Evolutionary conservation across 2,888 invertebrate species (phyloP), one percentile per base, ranked within the genome.

Genomic region (Philereme vetulata): DNA sequence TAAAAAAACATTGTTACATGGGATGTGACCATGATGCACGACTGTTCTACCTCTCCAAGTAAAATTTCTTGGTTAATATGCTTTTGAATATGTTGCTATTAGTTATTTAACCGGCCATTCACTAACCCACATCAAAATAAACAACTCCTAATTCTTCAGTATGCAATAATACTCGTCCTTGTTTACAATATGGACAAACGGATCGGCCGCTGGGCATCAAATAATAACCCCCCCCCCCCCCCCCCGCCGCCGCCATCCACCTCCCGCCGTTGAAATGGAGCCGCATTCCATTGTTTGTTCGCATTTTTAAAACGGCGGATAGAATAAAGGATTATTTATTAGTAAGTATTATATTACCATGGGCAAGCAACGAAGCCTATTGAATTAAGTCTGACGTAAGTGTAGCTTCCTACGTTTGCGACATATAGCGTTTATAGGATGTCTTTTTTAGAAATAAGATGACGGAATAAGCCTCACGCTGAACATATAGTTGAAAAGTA

Each of bases 281-380:
- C 56, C 56, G 46, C 48, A 59, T 59, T 59, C 57, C 61, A 66
- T 64, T 63, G 47, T 65, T 48, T 54, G 54, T 40, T 38, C 44
- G 55, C 42, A 56, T 54, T 67, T 62, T 57, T 55, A 55, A 63
- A 62, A 62, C 53, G 49, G 44, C 51, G 51, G 52, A 52, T 59
- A 60, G 56, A 61, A 61, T 59, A 40, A 47, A 40, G 49, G 49
- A 59, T 46, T 49, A 34, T 52, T 46, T 53, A 34, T 52, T 64
- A 60, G 51, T 63, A 59, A 60, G 51, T 63, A 59, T 61, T 61
- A 10, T 6, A 10, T 11, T 44, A 44, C 8, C 1, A 21, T 21
- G 7, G 7, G 8, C 6, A 8, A 4, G 38, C 8, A 3, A 38
- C 38, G 7, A 4, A 38, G 7, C 38, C 35, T 5, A 35, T 35